Base-by-base conservation (phyloP, 1,140 invertebrate species). In the Melanaphis sacchari region DNA sequence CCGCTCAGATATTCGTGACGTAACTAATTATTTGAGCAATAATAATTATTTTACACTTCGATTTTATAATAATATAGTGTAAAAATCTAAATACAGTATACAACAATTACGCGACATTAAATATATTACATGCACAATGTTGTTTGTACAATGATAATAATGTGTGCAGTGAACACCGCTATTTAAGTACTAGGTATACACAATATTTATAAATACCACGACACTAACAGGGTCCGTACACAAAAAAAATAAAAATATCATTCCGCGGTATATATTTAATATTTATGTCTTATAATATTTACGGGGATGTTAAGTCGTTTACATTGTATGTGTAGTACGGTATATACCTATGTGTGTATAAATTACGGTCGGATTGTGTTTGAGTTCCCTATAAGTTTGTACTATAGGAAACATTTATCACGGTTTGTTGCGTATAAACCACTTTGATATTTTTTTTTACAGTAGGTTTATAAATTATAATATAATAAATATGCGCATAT, bases 1-100 rank as follows among this genome's bases (percentile, higher is more conserved):
- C 88, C 88, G 43, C 49, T 89, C 36, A 40, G 87, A 52, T 89
- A 89, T 54, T 54, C 88, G 49, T 54, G 46, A 89, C 49, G 88
- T 89, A 46, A 88, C 85, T 46, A 88, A 46, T 88, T 88, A 88
- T 31, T 9, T 6, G 84, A 31, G 11, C 26, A n/a, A 41, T 85
- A 84, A 82, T 82, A 26, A 31, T 85, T 40, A 18, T 41, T 21
- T 81, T 81, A 38, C 8, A 22, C 41, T 26, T 41, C 22, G 41
- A 26, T 26, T 31, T 24, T 41, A 11, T 85, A 85, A 41, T n/a
- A 31, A 85, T 31, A 87, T 46, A 21, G 38, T n/a, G 43, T 87
- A 49, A 87, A 46, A 87, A 21, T 87, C 31, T 43, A 41, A 21
- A 43, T 46, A 87, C 22, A 0, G 38, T 40, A 2, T 41, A 11